phyloP scores from a whole-genome alignment of 2,797 vertebrate species.

The Oreonectes daqikongensis region DNA sequence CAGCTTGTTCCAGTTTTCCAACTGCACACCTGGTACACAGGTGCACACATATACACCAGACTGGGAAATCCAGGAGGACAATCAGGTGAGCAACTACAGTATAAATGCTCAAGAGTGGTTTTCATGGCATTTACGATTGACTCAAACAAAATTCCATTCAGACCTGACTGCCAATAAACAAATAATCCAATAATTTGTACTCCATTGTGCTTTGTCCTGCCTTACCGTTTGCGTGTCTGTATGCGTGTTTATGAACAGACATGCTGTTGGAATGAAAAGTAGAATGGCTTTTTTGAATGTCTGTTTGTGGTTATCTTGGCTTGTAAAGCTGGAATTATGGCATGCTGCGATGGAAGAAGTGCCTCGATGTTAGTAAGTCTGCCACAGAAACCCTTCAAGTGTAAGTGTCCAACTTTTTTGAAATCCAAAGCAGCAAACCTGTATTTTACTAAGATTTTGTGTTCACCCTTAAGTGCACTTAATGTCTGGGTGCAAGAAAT shows the following conservation, averaged over 20 bases:
- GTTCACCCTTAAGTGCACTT: conserved; percentile 17
- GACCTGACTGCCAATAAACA: no score
- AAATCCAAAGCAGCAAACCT: conserved; percentile 12
- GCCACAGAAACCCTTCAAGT: conserved; percentile 2
- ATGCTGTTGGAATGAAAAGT: neutral
- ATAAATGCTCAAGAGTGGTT: neutral
- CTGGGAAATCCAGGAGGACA: conserved; percentile 85
- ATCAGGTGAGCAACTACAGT: conserved; percentile 71
- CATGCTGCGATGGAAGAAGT: neutral
- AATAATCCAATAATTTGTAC: no score
- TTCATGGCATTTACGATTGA: no score
- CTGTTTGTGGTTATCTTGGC: conserved; percentile 26
- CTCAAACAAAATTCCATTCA: no score
- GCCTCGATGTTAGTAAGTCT: neutral
- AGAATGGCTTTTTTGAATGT: conserved; percentile 11
- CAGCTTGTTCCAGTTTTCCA: conserved; percentile 86
- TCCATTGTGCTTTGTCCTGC: no score
- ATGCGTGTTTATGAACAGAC: neutral
- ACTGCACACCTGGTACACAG: conserved; percentile 80
- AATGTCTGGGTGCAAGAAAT: conserved; percentile 26
- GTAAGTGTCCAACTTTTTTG: neutral
- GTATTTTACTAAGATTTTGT: conserved; percentile 12
- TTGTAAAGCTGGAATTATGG: conserved; percentile 11
- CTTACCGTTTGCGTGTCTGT: no score
- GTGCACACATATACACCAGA: conserved; percentile 78